Percentiles rank a stretch among this genome's conserved stretches.
These are phyloP conservation scores for Notolepis coatsorum DNA, from an alignment of 2,797 vertebrate species.

Conservation along the genomic window DNA sequence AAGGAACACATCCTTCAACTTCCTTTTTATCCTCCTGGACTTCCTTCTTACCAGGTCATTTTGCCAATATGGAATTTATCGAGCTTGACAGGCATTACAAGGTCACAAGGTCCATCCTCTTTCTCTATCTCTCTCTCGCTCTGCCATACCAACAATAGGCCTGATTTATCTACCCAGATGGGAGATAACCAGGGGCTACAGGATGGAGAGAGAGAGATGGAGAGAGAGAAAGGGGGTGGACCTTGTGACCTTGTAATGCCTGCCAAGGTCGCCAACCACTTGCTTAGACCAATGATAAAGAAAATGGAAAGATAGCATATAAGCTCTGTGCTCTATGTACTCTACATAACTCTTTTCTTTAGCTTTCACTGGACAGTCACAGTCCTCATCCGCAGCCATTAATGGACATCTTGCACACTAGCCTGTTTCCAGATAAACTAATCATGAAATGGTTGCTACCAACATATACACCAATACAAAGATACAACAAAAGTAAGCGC, in stretches of 20 bases:
- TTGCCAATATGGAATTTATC: no score
- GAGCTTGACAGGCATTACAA: constrained; percentile 21
- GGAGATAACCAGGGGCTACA: constrained; percentile 35
- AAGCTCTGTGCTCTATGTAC: no score
- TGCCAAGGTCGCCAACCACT: constrained; percentile 5
- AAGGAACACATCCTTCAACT: not conserved
- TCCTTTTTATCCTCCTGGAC: not conserved
- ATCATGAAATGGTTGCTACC: no score
- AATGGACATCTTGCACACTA: not conserved
- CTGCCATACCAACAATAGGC: constrained; percentile 42
- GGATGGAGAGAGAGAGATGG: constrained; percentile 24
- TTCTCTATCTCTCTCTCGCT: constrained; percentile 21
- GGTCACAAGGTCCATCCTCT: constrained; percentile 13
- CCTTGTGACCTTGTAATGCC: constrained; percentile 17
- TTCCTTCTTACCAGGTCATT: not conserved
- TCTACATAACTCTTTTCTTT: not conserved
- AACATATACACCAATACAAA: no score
- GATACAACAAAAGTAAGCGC: no score
- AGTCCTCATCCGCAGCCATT: not conserved
- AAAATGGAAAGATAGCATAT: not conserved
- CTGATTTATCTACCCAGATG: constrained; percentile 50
- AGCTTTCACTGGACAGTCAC: not conserved
- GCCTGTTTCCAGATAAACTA: no score
- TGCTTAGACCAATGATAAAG: not conserved
- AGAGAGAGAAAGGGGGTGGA: constrained; percentile 2